A percentile compares a stretch with the other conserved stretches of the same genome.
Conservation (phyloP, 2,888 invertebrate genomes). For the Julus scanicus region DNA sequence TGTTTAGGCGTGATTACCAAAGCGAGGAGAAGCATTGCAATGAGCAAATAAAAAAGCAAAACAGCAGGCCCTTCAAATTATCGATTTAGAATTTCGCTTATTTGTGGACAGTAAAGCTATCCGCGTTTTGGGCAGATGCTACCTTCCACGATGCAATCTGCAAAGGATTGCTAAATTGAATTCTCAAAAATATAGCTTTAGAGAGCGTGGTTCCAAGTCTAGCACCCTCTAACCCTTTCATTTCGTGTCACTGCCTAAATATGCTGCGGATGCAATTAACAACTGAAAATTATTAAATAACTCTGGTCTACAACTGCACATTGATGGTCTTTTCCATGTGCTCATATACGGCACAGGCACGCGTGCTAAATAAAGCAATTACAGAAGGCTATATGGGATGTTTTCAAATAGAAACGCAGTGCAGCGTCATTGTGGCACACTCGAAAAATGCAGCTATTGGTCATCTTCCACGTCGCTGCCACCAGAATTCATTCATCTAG, state of each 20-base stretch:
- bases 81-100: constrained; percentile 24
- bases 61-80: constrained; percentile 13
- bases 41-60: background rate
- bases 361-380: background rate
- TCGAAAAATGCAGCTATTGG: background rate
- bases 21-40: background rate
- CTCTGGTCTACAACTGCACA: background rate
- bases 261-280: background rate
- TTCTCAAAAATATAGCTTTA: background rate
- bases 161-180: background rate
- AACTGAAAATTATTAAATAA: background rate
- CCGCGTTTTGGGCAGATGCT: background rate
- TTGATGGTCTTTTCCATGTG: background rate
- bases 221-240: background rate
- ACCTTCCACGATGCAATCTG: background rate
- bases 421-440: background rate
- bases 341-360: background rate
- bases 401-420: no score
- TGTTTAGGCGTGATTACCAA: background rate
- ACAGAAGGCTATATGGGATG: background rate
- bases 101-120: constrained; percentile 13
- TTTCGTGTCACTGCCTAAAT: background rate
- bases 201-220: background rate
- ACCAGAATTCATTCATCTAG: background rate
- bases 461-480: background rate